phyloP scores from a whole-genome alignment of 2,113 vertebrate genomes.

The Coptodon bakossiorum region DNA sequence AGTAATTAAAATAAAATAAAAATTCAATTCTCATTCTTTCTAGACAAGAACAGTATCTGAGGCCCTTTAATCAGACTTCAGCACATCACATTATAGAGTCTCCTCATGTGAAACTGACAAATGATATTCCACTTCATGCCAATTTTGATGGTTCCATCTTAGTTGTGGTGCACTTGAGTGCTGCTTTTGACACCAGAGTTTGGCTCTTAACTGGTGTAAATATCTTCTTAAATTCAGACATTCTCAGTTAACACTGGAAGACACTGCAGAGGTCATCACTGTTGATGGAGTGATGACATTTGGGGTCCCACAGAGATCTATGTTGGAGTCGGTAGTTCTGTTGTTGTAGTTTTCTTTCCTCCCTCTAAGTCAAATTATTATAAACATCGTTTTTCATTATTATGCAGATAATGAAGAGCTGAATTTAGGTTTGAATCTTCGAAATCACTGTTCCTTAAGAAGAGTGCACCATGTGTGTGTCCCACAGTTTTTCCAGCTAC shows the following conservation, averaged over 20 bases:
- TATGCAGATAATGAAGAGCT: neutral
- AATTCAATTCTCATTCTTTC: neutral
- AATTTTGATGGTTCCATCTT: neutral
- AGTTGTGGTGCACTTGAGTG: neutral
- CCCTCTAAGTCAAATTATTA: neutral
- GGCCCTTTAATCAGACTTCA: neutral
- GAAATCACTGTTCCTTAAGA: neutral
- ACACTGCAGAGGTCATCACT: neutral
- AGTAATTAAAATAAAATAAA: neutral
- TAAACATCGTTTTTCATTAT: neutral
- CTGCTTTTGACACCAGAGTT: neutral
- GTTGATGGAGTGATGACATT: neutral
- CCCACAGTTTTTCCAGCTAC: neutral
- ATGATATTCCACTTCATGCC: neutral
- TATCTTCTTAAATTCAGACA: neutral
- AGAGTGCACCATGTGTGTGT: neutral
- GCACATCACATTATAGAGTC: neutral
- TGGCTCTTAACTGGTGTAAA: neutral
- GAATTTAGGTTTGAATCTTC: neutral
- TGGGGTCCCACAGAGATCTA: neutral
- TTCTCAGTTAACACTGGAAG: neutral
- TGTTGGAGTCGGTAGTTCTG: fast-evolving
- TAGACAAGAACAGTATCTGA: neutral
- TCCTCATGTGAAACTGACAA: neutral
- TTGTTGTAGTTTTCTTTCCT: neutral